Percentiles rank a stretch among this genome's conserved stretches.
Conservation (phyloP, 2,888 invertebrate species). For the Neuroscelio doddi region DNA sequence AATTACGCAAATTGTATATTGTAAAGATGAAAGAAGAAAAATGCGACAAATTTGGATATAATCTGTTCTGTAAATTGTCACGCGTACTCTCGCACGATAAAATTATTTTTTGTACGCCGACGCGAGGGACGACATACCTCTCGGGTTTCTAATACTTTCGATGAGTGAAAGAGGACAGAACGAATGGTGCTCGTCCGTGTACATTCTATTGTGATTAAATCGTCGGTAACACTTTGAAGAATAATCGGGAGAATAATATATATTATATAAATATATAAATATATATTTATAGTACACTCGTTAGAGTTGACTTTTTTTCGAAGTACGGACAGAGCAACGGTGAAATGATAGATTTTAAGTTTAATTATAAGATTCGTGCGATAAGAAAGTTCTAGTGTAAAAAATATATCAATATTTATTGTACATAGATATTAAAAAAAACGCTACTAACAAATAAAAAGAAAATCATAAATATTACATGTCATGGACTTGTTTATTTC, state of each 20-base stretch:
- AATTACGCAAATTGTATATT: constrained; percentile 37
- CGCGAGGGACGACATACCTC: constrained; percentile 14
- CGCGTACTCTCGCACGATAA: constrained; percentile 41
- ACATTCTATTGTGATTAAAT: constrained; percentile 48
- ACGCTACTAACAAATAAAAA: constrained; percentile 71
- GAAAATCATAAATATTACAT: constrained; percentile 63
- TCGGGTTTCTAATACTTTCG: neutral
- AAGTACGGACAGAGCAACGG: constrained; percentile 49
- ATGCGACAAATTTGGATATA: constrained; percentile 16
- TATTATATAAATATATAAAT: constrained; percentile 50
- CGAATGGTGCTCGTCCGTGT: constrained; percentile 53
- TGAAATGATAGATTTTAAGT: constrained; percentile 64
- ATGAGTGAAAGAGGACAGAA: constrained; percentile 26
- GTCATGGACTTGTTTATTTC: constrained; percentile 15
- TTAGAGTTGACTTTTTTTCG: constrained; percentile 66
- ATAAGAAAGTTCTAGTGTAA: constrained; percentile 66
- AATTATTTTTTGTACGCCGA: constrained; percentile 60
- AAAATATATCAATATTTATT: constrained; percentile 72
- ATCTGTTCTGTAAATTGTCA: constrained; percentile 55
- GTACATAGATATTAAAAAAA: constrained; percentile 72
- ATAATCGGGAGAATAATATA: constrained; percentile 58
- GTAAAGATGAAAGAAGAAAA: constrained; percentile 17
- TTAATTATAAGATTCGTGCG: constrained; percentile 58
- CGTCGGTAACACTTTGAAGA: constrained; percentile 63
- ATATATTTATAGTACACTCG: constrained; percentile 63